Percentiles rank a stretch among this genome's conserved stretches.
These are phyloP conservation scores for Gymnodraco acuticeps DNA, from an alignment of 2,797 vertebrate genomes.

Conservation along the genomic window DNA sequence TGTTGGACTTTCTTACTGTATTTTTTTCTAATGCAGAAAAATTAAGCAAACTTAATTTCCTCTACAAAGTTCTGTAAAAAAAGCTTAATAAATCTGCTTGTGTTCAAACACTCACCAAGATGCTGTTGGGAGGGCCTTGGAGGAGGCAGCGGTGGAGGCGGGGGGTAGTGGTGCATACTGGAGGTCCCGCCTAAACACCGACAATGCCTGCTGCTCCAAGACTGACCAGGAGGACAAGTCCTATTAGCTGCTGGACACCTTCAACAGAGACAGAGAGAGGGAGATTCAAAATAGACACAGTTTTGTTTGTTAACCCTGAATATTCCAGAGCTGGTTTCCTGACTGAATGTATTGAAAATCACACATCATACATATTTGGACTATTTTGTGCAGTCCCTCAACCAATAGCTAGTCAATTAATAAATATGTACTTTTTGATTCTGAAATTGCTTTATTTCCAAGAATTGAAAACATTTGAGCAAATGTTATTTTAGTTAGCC, in stretches of 20 bases:
- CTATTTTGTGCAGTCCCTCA: no score
- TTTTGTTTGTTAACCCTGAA: background rate
- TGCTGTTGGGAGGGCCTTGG: constrained; percentile 54
- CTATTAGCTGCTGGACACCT: constrained; percentile 71
- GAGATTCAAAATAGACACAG: background rate
- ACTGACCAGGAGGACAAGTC: constrained; percentile 66
- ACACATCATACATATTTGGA: background rate
- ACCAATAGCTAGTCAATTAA: no score
- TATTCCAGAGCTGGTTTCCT: background rate
- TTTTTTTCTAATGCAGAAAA: background rate
- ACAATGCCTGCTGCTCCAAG: constrained; percentile 70
- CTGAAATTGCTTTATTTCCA: no score
- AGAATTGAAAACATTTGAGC: no score
- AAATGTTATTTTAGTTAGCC: no score
- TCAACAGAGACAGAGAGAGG: constrained; percentile 14
- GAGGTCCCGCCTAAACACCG: constrained; percentile 49
- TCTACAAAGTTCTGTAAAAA: background rate
- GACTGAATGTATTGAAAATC: background rate
- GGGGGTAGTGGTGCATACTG: constrained; percentile 38
- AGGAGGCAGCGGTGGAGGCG: constrained; percentile 45
- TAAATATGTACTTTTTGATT: no score
- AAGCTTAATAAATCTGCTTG: background rate
- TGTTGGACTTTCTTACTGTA: background rate
- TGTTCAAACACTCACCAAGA: constrained; percentile 55
- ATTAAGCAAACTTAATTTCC: background rate